Conservation (phyloP, 2,888 invertebrate genomes). For the Brachynemurus nebulosus region DNA sequence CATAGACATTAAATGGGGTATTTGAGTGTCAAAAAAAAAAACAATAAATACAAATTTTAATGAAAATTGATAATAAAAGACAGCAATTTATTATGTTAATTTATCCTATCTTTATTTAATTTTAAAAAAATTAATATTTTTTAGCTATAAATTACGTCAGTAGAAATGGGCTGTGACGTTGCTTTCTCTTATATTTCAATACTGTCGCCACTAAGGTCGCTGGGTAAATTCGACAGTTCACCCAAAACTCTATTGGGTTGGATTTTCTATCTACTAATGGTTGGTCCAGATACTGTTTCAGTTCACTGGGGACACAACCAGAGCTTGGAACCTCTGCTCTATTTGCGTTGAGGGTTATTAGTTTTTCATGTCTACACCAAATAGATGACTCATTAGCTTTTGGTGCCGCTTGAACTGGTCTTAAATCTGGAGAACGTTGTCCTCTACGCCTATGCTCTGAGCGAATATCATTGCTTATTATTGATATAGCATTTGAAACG, state of each 20-base stretch:
- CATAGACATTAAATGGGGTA: too few species aligned
- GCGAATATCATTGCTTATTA: not conserved
- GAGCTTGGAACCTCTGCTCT: conserved; percentile 11
- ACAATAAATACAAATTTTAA: too few species aligned
- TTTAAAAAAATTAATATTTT: too few species aligned
- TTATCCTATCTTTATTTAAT: too few species aligned
- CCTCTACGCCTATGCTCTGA: conserved; percentile 4
- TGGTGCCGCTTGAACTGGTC: conserved; percentile 5
- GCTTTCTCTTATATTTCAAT: too few species aligned
- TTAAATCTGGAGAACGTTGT: not conserved
- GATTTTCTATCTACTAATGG: conserved; percentile 14
- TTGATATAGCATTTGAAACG: conserved; percentile 1
- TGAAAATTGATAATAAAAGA: too few species aligned
- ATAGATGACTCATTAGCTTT: conserved; percentile 14
- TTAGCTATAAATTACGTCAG: too few species aligned
- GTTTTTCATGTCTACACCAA: conserved; percentile 20
- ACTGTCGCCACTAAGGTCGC: too few species aligned
- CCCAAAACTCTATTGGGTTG: conserved; percentile 16
- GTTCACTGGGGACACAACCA: conserved; percentile 16
- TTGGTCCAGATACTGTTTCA: conserved; percentile 22
- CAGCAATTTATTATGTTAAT: too few species aligned
- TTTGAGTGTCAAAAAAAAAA: too few species aligned
- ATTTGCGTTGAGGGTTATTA: not conserved
- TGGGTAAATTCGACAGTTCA: too few species aligned
- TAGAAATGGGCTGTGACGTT: too few species aligned